These are phyloP conservation scores for Silurus meridionalis DNA, from an alignment of 2,113 vertebrate genomes.

Conservation along the genomic window DNA sequence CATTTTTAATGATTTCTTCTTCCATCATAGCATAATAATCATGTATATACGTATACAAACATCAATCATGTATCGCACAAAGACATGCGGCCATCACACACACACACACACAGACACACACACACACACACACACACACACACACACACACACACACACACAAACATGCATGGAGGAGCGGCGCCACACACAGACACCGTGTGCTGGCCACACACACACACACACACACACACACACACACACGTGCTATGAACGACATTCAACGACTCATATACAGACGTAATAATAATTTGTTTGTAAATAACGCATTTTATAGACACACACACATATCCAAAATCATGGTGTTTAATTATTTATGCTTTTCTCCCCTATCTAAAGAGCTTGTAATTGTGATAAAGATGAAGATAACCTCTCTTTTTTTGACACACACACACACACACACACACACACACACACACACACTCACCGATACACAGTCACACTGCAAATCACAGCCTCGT, in stretches of 20 bases:
- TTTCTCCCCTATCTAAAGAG: neutral
- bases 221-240: conserved; percentile 42
- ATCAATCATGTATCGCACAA: conserved; percentile 18
- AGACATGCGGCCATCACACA: conserved; percentile 32
- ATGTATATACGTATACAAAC: neutral
- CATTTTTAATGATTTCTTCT: neutral
- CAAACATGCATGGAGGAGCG: conserved; percentile 37
- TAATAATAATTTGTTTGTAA: neutral
- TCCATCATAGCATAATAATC: neutral
- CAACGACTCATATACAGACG: neutral
- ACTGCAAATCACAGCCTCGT: conserved; percentile 6
- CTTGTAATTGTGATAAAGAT: neutral
- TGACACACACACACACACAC: neutral
- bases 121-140: conserved; percentile 43
- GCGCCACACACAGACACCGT: conserved; percentile 47
- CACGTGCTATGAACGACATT: conserved; percentile 15
- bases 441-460: conserved; percentile 3
- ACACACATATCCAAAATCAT: neutral
- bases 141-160: conserved; percentile 32
- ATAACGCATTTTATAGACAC: neutral
- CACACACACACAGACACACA: conserved; percentile 42
- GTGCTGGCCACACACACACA: conserved; percentile 42
- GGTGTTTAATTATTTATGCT: neutral
- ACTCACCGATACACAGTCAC: conserved; percentile 1
- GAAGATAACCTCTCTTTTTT: neutral